These are phyloP conservation scores for Baccha elongata DNA, from an alignment of 2,888 invertebrate genomes.

Conservation along the genomic window DNA sequence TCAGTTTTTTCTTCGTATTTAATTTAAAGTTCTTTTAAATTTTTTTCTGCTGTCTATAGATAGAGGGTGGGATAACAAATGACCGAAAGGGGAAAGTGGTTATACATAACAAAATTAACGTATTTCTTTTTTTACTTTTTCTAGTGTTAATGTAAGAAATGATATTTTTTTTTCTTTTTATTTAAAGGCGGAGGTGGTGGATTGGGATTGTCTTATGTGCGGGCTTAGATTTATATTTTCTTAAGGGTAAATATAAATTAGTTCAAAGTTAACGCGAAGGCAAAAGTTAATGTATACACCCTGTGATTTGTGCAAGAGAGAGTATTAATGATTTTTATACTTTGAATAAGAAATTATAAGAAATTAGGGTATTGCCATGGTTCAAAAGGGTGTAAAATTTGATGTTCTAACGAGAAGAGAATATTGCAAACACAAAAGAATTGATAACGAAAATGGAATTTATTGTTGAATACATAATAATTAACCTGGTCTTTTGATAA, in stretches of 20 bases:
- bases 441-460: too few relatives aligned
- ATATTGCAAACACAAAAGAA: too few relatives aligned
- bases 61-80: constrained; percentile 70
- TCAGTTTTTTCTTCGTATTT: constrained; percentile 67
- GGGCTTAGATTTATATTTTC: constrained; percentile 48
- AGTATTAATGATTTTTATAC: neutral
- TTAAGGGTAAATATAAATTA: constrained; percentile 54
- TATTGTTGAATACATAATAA: too few relatives aligned
- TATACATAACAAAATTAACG: constrained; percentile 72
- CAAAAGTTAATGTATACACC: constrained; percentile 45
- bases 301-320: constrained; percentile 40
- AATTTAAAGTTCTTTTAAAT: constrained; percentile 65
- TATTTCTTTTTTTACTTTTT: constrained; percentile 59
- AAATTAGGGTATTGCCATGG: too few relatives aligned
- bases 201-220: constrained; percentile 42
- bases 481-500: too few relatives aligned
- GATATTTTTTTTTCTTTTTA: constrained; percentile 49
- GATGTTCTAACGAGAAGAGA: too few relatives aligned
- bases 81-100: constrained; percentile 72
- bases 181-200: constrained; percentile 21
- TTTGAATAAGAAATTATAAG: neutral
- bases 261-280: constrained; percentile 36
- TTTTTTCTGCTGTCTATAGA: constrained; percentile 33
- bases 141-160: constrained; percentile 71
- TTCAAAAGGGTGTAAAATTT: too few relatives aligned